These are phyloP conservation scores for Cenopis cana DNA, from an alignment of 2,888 invertebrate species.

Conservation along the genomic window DNA sequence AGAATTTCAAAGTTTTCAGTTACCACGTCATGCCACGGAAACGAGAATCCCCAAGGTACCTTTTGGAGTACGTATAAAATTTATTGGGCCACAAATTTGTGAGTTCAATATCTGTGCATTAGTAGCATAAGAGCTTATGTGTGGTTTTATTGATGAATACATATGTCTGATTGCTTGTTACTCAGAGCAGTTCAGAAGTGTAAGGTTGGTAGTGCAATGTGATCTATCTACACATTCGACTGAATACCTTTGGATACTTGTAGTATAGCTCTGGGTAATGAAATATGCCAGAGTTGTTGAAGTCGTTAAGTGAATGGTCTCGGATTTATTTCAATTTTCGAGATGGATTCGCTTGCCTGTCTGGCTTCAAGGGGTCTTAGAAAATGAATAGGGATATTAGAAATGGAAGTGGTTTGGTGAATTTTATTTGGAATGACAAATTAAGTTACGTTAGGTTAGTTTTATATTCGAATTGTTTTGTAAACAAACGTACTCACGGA, in stretches of 20 bases:
- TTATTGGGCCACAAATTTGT: constrained; percentile 57
- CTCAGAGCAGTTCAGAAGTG: not conserved
- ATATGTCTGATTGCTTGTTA: not conserved
- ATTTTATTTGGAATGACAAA: too few relatives aligned
- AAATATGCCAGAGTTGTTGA: constrained; percentile 35
- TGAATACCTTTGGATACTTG: constrained; percentile 3
- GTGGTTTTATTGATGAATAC: not conserved
- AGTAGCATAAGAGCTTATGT: not conserved
- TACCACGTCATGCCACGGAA: constrained; percentile 35
- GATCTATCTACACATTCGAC: not conserved
- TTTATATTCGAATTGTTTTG: too few relatives aligned
- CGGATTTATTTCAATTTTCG: constrained; percentile 43
- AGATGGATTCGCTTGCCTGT: constrained; percentile 31
- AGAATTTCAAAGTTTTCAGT: constrained; percentile 45
- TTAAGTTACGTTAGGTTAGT: not conserved
- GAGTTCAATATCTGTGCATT: constrained; percentile 59
- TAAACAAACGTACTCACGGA: too few relatives aligned
- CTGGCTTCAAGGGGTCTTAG: not conserved
- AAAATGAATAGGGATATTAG: constrained; percentile 15
- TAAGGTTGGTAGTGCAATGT: not conserved
- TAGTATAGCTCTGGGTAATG: constrained; percentile 28
- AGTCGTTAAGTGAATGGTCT: constrained; percentile 36
- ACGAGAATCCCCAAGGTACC: constrained; percentile 56
- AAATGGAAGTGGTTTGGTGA: not conserved
- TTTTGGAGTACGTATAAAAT: constrained; percentile 55